phyloP scores from a whole-genome alignment of 2,888 invertebrate species.

The Acutogordius australiensis region DNA sequence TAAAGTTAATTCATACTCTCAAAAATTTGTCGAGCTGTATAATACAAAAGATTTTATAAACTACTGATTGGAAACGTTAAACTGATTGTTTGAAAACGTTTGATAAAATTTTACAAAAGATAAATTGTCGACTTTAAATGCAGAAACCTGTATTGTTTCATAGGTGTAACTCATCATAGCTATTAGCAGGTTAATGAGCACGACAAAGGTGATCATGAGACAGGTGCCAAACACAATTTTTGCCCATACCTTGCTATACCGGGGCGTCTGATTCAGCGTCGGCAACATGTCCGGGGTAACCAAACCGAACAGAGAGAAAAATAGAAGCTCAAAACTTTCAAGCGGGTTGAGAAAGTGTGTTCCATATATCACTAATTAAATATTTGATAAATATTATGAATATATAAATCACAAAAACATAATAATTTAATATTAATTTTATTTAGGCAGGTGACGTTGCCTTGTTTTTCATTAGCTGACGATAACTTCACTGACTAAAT shows the following conservation, averaged over 20 bases:
- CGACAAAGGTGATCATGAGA: constrained; percentile 87
- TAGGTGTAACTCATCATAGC: constrained; percentile 99
- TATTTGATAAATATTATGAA: no score
- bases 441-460: no score
- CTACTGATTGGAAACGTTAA: no score
- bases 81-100: no score
- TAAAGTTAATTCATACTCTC: no score
- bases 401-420: no score
- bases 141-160: constrained; percentile 47
- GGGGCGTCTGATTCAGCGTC: constrained; percentile 25
- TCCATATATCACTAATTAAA: not conserved
- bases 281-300: constrained; percentile 34
- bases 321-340: constrained; percentile 77
- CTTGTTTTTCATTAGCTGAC: no score
- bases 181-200: constrained; percentile 89
- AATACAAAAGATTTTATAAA: not conserved
- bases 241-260: constrained; percentile 13
- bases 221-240: constrained; percentile 60
- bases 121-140: no score
- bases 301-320: constrained; percentile 88
- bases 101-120: no score
- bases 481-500: no score
- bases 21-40: no score
- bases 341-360: constrained; percentile 18
- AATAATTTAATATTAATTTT: no score